These are phyloP conservation scores for Onychostruthus taczanowskii DNA, from an alignment of 2,113 vertebrate species.

Conservation along the genomic window DNA sequence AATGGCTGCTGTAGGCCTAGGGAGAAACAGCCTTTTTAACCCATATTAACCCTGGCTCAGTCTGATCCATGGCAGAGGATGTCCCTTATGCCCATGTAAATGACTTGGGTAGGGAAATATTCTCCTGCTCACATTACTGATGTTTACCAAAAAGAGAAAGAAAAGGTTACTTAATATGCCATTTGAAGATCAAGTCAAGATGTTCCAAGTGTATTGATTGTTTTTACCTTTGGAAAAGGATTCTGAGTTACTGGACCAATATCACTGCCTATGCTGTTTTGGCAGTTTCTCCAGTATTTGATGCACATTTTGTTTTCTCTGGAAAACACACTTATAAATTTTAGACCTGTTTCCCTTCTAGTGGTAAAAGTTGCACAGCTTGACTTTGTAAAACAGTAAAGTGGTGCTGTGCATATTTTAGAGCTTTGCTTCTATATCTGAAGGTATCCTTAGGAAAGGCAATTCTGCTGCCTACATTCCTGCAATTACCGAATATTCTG, in stretches of 20 bases:
- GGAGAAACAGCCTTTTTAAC: background rate
- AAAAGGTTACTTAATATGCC: background rate
- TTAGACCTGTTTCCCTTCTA: background rate
- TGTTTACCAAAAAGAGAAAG: background rate
- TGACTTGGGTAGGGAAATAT: background rate
- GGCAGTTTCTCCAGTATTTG: background rate
- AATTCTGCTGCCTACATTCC: background rate
- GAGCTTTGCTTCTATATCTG: background rate
- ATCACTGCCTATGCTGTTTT: background rate
- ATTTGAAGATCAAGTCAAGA: background rate
- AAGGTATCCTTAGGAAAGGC: background rate
- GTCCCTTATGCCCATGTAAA: background rate
- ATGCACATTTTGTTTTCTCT: background rate
- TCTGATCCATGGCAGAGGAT: background rate
- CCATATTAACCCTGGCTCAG: background rate
- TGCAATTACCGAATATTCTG: background rate
- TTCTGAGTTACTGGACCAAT: background rate
- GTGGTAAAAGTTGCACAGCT: background rate
- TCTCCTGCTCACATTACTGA: background rate
- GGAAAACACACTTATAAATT: background rate
- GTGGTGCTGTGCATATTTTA: background rate
- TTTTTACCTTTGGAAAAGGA: background rate
- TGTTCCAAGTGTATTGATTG: background rate
- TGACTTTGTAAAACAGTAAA: background rate
- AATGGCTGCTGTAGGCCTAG: background rate